phyloP scores from a whole-genome alignment of 1,140 invertebrate species.

The Drosophila biarmipes region DNA sequence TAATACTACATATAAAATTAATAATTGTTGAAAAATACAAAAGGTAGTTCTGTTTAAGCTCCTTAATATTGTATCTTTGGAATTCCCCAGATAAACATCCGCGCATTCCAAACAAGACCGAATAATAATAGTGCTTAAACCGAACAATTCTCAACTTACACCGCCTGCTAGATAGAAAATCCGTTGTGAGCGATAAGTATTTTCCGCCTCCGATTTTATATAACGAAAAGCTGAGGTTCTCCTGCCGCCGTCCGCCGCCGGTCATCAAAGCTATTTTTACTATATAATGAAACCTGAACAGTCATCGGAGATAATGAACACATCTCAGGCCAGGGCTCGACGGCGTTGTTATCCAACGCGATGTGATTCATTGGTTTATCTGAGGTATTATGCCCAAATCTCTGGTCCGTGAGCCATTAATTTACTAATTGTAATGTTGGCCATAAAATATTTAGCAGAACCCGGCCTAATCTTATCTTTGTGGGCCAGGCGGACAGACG shows the following conservation, averaged over 20 bases:
- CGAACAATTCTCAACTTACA: conserved; percentile 37
- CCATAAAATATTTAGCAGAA: conserved; percentile 54
- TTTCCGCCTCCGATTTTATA: conserved; percentile 38
- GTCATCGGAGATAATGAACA: conserved; percentile 74
- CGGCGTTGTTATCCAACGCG: conserved; percentile 38
- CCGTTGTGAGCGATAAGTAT: conserved; percentile 42
- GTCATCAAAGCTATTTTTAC: conserved; percentile 44
- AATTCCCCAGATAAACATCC: conserved; percentile 1
- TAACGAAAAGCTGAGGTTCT: conserved; percentile 23
- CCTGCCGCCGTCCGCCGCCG: conserved; percentile 6
- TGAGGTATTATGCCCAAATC: conserved; percentile 57
- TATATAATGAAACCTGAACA: conserved; percentile 58
- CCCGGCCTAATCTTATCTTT: conserved; percentile 47
- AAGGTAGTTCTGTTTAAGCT: too few relatives aligned
- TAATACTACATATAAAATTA: too few relatives aligned
- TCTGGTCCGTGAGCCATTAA: conserved; percentile 36
- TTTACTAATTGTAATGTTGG: conserved; percentile 64
- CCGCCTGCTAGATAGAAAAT: conserved; percentile 26
- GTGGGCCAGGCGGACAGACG: conserved; percentile 37
- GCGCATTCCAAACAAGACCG: conserved; percentile 22
- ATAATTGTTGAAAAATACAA: neutral
- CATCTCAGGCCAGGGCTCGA: conserved; percentile 30
- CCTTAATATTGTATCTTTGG: neutral
- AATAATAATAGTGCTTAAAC: conserved; percentile 32
- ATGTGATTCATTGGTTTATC: conserved; percentile 60